Percentiles rank a stretch among this genome's conserved stretches.
phyloP scores from a whole-genome alignment of 1,140 invertebrate species.

The Mercenaria mercenaria region DNA sequence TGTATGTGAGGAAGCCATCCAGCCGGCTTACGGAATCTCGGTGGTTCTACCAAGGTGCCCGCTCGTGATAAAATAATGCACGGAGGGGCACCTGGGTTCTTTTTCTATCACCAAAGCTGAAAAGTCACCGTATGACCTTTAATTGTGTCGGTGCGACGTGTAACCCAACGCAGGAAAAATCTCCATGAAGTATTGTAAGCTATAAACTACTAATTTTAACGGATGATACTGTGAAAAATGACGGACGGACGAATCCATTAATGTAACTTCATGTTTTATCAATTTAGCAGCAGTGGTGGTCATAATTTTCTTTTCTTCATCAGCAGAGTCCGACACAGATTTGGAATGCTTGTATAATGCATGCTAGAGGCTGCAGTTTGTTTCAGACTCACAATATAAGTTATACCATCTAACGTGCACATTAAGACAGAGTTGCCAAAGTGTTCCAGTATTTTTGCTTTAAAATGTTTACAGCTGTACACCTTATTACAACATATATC shows the following conservation, averaged over 20 bases:
- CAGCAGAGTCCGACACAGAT: not conserved
- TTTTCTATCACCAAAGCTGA: no score
- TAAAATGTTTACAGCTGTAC: constrained; percentile 52
- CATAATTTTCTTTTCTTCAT: constrained; percentile 49
- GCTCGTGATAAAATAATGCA: no score
- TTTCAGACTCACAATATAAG: constrained; percentile 37
- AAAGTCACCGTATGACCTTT: no score
- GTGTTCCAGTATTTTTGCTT: constrained; percentile 34
- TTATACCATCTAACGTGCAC: constrained; percentile 23
- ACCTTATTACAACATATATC: constrained; percentile 20
- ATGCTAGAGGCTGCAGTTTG: constrained; percentile 35
- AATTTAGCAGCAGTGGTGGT: constrained; percentile 48
- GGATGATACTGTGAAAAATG: not conserved
- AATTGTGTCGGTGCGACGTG: no score
- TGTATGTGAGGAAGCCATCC: no score
- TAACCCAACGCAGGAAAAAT: no score
- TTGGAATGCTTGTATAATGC: constrained; percentile 25
- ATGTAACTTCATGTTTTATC: constrained; percentile 47
- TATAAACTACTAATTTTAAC: no score
- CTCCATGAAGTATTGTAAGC: constrained; percentile 52
- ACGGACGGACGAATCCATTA: not conserved
- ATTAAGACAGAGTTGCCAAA: constrained; percentile 51
- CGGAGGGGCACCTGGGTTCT: no score
- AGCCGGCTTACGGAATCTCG: no score
- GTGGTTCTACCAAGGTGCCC: no score